phyloP scores from a whole-genome alignment of 2,888 invertebrate species.

The Dicycla oo region DNA sequence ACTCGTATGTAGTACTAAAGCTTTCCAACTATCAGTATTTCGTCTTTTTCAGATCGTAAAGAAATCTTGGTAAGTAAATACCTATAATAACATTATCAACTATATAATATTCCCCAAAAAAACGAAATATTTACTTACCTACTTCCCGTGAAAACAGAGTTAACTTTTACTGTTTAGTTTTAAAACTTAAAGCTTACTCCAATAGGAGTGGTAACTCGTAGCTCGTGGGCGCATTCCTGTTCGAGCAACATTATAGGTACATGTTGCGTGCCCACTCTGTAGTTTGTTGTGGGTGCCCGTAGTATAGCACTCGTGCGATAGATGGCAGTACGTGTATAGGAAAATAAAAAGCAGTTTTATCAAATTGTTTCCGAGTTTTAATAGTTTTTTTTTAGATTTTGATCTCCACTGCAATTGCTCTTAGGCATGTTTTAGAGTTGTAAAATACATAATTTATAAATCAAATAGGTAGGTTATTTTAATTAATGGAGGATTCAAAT shows the following conservation, averaged over 20 bases:
- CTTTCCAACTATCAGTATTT: background rate
- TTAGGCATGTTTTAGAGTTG: background rate
- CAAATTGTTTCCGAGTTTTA: too few relatives aligned
- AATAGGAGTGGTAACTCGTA: constrained; percentile 20
- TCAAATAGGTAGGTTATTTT: background rate
- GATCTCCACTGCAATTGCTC: background rate
- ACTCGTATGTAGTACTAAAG: background rate
- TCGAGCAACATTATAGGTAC: constrained; percentile 42
- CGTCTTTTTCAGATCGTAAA: background rate
- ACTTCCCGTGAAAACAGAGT: constrained; percentile 1
- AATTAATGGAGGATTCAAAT: background rate
- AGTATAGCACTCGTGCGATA: constrained; percentile 59
- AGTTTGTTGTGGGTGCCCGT: constrained; percentile 62
- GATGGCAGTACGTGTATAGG: constrained; percentile 70
- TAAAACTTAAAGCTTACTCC: constrained; percentile 42
- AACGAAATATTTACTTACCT: background rate
- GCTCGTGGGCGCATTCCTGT: constrained; percentile 39
- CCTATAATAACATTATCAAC: background rate
- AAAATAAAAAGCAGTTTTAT: constrained; percentile 13
- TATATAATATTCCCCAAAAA: background rate
- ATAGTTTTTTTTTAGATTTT: background rate
- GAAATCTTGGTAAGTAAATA: background rate
- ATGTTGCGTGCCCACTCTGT: constrained; percentile 47
- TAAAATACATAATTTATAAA: background rate
- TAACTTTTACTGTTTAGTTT: constrained; percentile 6